Base-by-base conservation (phyloP, 2,888 invertebrate genomes). In the Netelia inedita region DNA sequence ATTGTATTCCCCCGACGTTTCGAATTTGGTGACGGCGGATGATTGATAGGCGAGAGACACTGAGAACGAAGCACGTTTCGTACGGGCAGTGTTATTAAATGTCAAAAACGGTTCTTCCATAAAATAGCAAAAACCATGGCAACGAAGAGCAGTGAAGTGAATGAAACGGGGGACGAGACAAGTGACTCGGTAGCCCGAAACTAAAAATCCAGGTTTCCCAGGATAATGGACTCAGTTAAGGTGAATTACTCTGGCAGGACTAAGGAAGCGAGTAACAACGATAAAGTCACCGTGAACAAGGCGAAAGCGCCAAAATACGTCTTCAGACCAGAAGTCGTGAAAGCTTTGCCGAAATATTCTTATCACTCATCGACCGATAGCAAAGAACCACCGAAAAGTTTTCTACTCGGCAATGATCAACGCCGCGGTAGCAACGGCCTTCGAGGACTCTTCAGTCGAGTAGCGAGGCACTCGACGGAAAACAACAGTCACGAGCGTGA, bases 191-290 rank as follows among this genome's bases (percentile, higher is more conserved):
- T 66, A 74, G 65, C 69, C 69, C 81, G 61, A 80, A 21, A 35
- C 57, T 35, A 63, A 79, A 55, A 72, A 79, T 53, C 65, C 21
- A 61, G 35, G 57, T 80, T 78, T n/a, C 61, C 53, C 57, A 79
- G 71, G 84, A 87, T 88, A 85, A 88, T 86, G 82, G 76, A 83
- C 83, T 69, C 86, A 86, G 53, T 86, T 79, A 73, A 78, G 74
- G 85, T 82, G 79, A 78, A 87, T 79, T 71, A 85, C 57, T 71
- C 80, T 68, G 85, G 85, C 81, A 86, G 83, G 84, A 86, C 83
- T 61, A 79, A 81, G 68, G 85, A 85, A 82, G 79, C 82, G 23
- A 71, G 59, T 43, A 72, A 79, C 21, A 69, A 53, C 19, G 81
- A 76, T 8, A 65, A 88, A 87, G 74, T 69, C 79, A 59, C 84